phyloP scores from a whole-genome alignment of 2,113 vertebrate genomes.

The Equus quagga region DNA sequence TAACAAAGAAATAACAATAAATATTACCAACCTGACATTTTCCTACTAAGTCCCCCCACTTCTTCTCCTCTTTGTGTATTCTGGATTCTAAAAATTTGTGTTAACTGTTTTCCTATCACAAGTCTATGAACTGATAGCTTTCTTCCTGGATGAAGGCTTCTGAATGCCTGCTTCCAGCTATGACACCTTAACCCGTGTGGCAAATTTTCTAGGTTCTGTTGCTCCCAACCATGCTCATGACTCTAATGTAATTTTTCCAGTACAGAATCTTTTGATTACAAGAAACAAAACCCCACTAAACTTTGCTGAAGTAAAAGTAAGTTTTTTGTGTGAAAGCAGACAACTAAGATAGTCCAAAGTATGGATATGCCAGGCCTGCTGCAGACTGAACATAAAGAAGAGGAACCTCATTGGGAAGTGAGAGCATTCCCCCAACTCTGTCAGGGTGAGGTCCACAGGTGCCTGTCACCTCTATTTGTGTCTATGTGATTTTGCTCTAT shows the following conservation, averaged over 20 bases:
- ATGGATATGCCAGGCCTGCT: not conserved
- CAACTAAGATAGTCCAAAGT: not conserved
- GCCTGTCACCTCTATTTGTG: not conserved
- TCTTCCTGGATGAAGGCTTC: not conserved
- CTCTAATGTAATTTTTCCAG: not conserved
- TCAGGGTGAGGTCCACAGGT: not conserved
- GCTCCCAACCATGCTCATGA: not conserved
- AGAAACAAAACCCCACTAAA: not conserved
- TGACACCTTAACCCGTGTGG: not conserved
- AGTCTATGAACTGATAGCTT: not conserved
- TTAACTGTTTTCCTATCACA: not conserved
- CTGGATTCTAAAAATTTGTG: not conserved
- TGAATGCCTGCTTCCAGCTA: not conserved
- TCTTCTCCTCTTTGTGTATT: not conserved
- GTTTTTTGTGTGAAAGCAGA: not conserved
- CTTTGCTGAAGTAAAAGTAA: not conserved
- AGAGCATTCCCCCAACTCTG: not conserved
- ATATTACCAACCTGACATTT: not conserved
- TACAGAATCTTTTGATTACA: not conserved
- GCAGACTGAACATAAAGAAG: not conserved
- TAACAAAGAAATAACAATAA: not conserved
- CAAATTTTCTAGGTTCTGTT: not conserved
- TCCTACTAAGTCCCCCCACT: not conserved
- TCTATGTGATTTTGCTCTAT: not conserved
- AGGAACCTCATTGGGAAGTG: not conserved